Evolutionary conservation across 2,888 invertebrate genomes (phyloP).

Genomic region (Cyaniris semiargus): DNA sequence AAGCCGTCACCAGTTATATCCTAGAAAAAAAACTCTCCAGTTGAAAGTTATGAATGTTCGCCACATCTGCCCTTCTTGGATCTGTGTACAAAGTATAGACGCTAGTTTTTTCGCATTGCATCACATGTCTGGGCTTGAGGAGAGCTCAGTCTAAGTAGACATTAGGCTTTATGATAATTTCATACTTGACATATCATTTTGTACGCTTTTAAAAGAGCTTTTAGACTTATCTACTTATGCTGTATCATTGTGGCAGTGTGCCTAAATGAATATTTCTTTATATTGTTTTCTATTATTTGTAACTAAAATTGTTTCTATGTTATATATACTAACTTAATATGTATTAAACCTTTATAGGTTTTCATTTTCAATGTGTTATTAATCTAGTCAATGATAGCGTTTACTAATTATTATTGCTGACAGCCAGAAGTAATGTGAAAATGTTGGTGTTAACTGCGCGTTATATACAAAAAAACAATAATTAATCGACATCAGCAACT

Average conservation of each 20-base stretch:
- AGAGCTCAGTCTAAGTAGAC: slow-evolving; percentile 21
- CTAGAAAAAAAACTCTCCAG: not conserved
- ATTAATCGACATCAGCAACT: too few species aligned
- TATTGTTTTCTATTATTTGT: not conserved
- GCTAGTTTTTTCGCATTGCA: slow-evolving; percentile 19
- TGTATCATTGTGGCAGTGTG: not conserved
- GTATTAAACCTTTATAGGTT: too few species aligned
- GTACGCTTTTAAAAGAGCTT: slow-evolving; percentile 17
- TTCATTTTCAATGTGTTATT: not conserved
- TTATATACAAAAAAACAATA: too few species aligned
- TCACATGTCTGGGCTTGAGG: slow-evolving; percentile 20
- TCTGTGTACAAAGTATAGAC: not conserved
- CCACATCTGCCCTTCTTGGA: not conserved
- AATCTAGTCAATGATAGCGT: too few species aligned
- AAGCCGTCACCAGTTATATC: too few species aligned
- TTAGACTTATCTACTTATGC: slow-evolving; percentile 10
- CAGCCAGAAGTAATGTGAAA: too few species aligned
- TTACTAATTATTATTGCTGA: too few species aligned
- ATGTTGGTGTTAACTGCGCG: too few species aligned
- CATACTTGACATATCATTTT: slow-evolving; percentile 22
- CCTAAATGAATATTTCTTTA: not conserved
- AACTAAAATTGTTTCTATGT: too few species aligned
- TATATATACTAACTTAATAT: too few species aligned
- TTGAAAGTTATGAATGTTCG: not conserved
- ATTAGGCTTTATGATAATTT: slow-evolving; percentile 21